Base-by-base conservation (phyloP, 2,113 vertebrate species). In the Azemiops feae region DNA sequence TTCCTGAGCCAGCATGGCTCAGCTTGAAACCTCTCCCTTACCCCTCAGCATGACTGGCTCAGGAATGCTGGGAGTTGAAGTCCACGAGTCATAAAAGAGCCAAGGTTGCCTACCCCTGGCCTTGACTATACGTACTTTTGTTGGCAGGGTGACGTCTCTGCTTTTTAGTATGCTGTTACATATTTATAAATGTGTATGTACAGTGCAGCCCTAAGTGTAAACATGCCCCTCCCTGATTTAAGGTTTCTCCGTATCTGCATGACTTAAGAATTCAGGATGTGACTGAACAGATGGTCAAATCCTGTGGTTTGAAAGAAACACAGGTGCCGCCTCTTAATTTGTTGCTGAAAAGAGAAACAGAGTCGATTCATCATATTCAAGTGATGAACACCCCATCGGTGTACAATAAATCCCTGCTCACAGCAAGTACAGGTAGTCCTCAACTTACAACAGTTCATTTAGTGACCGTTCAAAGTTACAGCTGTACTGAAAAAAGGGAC, bases 261-360 rank as follows among this genome's bases (percentile, higher is more conserved):
- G 52, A 20, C 11, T 50, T 50, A 6, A n/a, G 43, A 89, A 89
- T n/a, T 27, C 1, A 1, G 27, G 23, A 60, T 92, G 27, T 64
- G 58, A 50, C 93, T 22, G 20, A 95, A 54, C 27, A 2, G 16
- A 3, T 12, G 25, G 60, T 74, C 1, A 90, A 87, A 89, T 0
- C 0, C 9, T 27, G 55, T 89, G 43, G 20, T 50, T 53, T 87
- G 85, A 92, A 47, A 86, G 89, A 58, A 94, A 96, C 23, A 27
- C 14, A 60, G 90, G 27, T 7, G 1, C 50, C 39, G 25, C 52
- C 25, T 92, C 88, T 89, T 47, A 50, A 92, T 27, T 11, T 93
- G 86, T 89, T 85, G 92, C 85, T 14, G 64, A 85, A 92, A 96
- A 93, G 0, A 64, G 34, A 47, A 90, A 58, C 18, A 50, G 8